Evolutionary conservation across 1,140 invertebrate species (phyloP).

Genomic region (Heliconius himera): DNA sequence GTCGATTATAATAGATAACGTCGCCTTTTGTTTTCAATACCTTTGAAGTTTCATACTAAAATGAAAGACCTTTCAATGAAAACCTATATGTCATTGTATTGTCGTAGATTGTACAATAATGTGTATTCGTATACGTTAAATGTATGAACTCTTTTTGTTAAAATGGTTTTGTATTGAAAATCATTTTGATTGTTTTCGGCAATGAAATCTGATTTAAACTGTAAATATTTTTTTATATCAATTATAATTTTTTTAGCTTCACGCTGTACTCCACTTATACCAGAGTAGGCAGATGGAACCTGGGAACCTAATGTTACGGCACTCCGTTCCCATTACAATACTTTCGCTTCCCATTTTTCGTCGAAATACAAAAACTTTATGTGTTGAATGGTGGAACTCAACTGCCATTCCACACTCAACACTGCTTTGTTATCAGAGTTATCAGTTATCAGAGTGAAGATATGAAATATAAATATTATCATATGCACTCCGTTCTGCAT

Average conservation of each 20-base stretch:
- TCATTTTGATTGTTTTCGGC: background rate
- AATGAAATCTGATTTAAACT: background rate
- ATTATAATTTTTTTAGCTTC: background rate
- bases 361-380: background rate
- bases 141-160: background rate
- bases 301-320: too few relatives aligned
- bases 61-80: slow-evolving; percentile 4
- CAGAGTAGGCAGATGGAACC: too few relatives aligned
- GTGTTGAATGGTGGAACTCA: background rate
- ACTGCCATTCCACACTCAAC: background rate
- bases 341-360: background rate
- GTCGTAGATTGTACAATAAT: background rate
- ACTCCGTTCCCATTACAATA: too few relatives aligned
- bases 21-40: background rate
- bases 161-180: background rate
- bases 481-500: too few relatives aligned
- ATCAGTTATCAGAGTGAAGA: too few relatives aligned
- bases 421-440: too few relatives aligned
- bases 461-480: too few relatives aligned
- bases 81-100: background rate
- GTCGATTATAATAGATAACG: slow-evolving; percentile 12
- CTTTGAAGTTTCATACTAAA: slow-evolving; percentile 10
- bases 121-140: background rate
- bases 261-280: background rate
- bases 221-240: background rate